A percentile compares a stretch with the other conserved stretches of the same genome.
These are phyloP conservation scores for Euura lappo DNA, from an alignment of 1,140 invertebrate genomes.

Conservation along the genomic window DNA sequence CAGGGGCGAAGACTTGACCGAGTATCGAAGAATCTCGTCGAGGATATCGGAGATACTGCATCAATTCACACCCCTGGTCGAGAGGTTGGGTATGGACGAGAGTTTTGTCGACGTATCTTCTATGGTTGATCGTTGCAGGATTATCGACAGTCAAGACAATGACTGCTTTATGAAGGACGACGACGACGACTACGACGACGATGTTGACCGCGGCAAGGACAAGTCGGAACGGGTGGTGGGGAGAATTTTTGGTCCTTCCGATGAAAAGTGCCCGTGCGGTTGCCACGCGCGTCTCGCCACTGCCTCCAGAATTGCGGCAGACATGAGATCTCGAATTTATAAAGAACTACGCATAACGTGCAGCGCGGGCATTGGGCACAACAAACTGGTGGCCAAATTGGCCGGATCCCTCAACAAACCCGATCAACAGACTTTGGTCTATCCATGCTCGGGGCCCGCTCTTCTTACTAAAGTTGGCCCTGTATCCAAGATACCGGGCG, in stretches of 20 bases:
- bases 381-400: slow-evolving; percentile 84
- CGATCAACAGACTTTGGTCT: slow-evolving; percentile 80
- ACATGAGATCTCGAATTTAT: slow-evolving; percentile 72
- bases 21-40: slow-evolving; percentile 74
- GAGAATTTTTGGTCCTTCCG: slow-evolving; percentile 62
- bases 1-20: slow-evolving; percentile 77
- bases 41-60: slow-evolving; percentile 72
- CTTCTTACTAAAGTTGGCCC: slow-evolving; percentile 69
- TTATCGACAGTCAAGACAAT: slow-evolving; percentile 26
- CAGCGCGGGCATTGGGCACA: slow-evolving; percentile 83
- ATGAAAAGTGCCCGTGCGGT: slow-evolving; percentile 71
- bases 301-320: slow-evolving; percentile 72
- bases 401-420: slow-evolving; percentile 76
- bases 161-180: slow-evolving; percentile 37
- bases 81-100: slow-evolving; percentile 82
- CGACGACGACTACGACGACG: slow-evolving; percentile 34
- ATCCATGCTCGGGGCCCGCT: slow-evolving; percentile 67
- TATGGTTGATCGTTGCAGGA: slow-evolving; percentile 62
- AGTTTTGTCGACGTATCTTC: slow-evolving; percentile 79
- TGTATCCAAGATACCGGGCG: slow-evolving; percentile 72
- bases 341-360: slow-evolving; percentile 74
- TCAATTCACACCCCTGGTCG: slow-evolving; percentile 72
- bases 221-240: slow-evolving; percentile 54
- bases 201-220: slow-evolving; percentile 28
- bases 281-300: slow-evolving; percentile 70